Evolutionary conservation across 2,888 invertebrate species (phyloP).

Genomic region (Tetragonula carbonaria): DNA sequence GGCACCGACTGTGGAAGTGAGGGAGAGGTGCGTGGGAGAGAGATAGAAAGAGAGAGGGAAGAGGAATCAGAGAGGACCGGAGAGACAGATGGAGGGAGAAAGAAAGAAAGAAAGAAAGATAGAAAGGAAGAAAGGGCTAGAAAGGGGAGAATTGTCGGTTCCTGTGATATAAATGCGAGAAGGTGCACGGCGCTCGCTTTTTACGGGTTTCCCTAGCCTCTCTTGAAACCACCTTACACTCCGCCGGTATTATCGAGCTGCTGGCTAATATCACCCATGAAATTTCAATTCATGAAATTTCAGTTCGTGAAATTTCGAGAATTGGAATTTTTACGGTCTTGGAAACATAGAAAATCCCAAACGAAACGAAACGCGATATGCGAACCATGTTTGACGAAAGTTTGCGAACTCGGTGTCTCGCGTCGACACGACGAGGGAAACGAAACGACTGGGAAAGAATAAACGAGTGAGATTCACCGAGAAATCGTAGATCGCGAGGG

Average conservation of each 20-base stretch:
- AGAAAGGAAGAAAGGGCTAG: conserved; percentile 1
- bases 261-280: conserved; percentile 55
- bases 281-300: conserved; percentile 18
- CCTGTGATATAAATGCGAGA: conserved; percentile 61
- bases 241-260: conserved; percentile 51
- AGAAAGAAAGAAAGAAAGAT: neutral
- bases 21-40: neutral
- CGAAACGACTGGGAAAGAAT: neutral
- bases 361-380: neutral
- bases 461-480: neutral
- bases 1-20: neutral
- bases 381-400: neutral
- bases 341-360: neutral
- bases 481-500: conserved; percentile 8
- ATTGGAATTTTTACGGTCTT: neutral
- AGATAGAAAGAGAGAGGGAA: neutral
- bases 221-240: conserved; percentile 48
- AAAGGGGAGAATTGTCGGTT: conserved; percentile 44
- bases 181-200: conserved; percentile 33
- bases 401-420: neutral
- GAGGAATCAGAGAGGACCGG: conserved; percentile 18
- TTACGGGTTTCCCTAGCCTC: conserved; percentile 40
- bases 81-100: neutral
- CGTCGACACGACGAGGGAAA: neutral
- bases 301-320: neutral